phyloP scores from a whole-genome alignment of 2,797 vertebrate species.

The Kryptopterus vitreolus region DNA sequence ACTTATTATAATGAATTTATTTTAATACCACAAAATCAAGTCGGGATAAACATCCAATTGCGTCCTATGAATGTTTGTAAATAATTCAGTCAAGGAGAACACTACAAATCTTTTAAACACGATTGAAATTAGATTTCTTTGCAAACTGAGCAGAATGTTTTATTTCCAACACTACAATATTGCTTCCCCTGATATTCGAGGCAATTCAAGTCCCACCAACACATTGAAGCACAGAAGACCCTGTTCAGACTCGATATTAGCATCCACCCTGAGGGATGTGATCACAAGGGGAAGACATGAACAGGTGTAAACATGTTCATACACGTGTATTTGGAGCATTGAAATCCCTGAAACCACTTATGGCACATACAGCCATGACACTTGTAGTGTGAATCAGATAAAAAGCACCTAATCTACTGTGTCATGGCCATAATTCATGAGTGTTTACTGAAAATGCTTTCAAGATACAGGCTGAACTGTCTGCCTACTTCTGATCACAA shows the following conservation, averaged over 20 bases:
- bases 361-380: background rate
- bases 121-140: conserved; percentile 50
- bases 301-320: background rate
- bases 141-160: conserved; percentile 26
- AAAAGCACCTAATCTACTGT: background rate
- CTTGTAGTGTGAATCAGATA: background rate
- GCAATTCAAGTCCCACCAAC: conserved; percentile 52
- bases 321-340: background rate
- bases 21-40: conserved; percentile 63
- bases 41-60: conserved; percentile 60
- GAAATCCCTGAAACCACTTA: background rate
- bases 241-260: background rate
- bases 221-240: conserved; percentile 38
- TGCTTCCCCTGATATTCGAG: conserved; percentile 58
- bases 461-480: background rate
- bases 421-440: background rate
- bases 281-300: background rate
- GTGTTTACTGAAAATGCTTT: conserved; percentile 6
- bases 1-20: conserved; percentile 66
- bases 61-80: conserved; percentile 35
- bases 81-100: conserved; percentile 52
- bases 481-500: background rate
- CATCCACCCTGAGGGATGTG: background rate
- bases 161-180: conserved; percentile 49
- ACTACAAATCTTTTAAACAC: conserved; percentile 51